Conservation (phyloP, 2,888 invertebrate species). For the Ryuthela nishihirai region DNA sequence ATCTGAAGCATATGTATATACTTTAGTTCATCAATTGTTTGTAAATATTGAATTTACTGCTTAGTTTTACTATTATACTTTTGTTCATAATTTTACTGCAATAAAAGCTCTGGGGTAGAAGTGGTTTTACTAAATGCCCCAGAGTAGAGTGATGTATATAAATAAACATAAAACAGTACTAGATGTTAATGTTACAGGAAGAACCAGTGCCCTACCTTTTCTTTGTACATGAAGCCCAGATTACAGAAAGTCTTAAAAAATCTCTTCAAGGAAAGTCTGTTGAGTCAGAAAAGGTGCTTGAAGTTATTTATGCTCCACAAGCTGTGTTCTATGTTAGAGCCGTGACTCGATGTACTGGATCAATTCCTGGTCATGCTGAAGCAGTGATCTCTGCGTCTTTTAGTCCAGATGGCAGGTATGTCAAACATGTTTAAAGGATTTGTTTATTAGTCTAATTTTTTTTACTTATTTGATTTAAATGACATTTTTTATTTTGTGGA, state of each 20-base stretch:
- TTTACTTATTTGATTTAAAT: not conserved
- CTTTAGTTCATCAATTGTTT: not conserved
- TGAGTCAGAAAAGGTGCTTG: constrained; percentile 75
- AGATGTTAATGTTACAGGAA: constrained; percentile 55
- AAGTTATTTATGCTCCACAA: constrained; percentile 94
- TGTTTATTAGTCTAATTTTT: not conserved
- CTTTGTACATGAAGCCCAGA: constrained; percentile 84
- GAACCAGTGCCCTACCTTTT: constrained; percentile 78
- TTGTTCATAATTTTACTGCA: too few relatives aligned
- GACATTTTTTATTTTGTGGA: not conserved
- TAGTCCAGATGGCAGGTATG: constrained; percentile 79
- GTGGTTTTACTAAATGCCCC: too few relatives aligned
- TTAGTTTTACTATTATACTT: too few relatives aligned
- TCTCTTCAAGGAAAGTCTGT: constrained; percentile 66
- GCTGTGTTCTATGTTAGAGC: constrained; percentile 71
- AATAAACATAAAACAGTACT: not conserved
- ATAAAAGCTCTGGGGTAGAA: too few relatives aligned
- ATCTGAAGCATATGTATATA: not conserved
- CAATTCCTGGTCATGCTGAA: constrained; percentile 93
- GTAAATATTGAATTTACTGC: too few relatives aligned
- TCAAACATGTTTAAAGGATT: not conserved
- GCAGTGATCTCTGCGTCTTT: constrained; percentile 93
- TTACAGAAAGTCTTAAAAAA: constrained; percentile 66
- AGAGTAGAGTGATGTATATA: too few relatives aligned
- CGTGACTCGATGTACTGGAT: constrained; percentile 61